Percentiles rank a stretch among this genome's conserved stretches.
These are phyloP conservation scores for Polydrusus tereticollis DNA, from an alignment of 2,888 invertebrate species.

Conservation along the genomic window DNA sequence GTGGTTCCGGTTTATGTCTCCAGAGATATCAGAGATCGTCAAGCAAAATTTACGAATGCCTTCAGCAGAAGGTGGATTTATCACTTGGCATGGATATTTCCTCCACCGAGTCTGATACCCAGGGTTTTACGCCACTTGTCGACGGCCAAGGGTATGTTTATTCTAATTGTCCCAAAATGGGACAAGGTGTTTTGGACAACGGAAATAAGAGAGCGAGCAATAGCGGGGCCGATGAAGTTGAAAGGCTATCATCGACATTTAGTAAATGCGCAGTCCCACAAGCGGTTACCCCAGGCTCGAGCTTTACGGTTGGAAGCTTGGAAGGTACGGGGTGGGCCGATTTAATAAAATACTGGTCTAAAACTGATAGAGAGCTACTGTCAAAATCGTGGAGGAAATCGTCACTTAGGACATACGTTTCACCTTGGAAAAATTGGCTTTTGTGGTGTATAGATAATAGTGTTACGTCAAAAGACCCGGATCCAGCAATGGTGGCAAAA, in stretches of 20 bases:
- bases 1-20: constrained; percentile 35
- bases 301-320: constrained; percentile 43
- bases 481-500: constrained; percentile 1
- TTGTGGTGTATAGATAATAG: neutral
- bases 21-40: constrained; percentile 34
- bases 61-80: constrained; percentile 54
- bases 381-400: constrained; percentile 31
- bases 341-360: constrained; percentile 20
- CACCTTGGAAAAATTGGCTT: constrained; percentile 34
- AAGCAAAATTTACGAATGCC: constrained; percentile 50
- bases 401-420: constrained; percentile 33
- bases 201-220: constrained; percentile 15
- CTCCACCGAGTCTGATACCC: constrained; percentile 53
- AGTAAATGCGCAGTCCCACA: constrained; percentile 32
- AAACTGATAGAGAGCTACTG: constrained; percentile 17
- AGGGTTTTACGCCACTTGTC: constrained; percentile 51
- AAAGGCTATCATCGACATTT: constrained; percentile 31
- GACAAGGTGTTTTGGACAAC: constrained; percentile 52
- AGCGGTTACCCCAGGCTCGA: constrained; percentile 24
- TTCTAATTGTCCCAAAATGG: constrained; percentile 54
- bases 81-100: constrained; percentile 54
- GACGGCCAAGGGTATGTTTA: constrained; percentile 45
- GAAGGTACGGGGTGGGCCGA: constrained; percentile 43
- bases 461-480: constrained; percentile 15
- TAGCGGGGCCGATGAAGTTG: constrained; percentile 30